Evolutionary conservation across 2,797 vertebrate species (phyloP).

Genomic region (Galaxias olidus): DNA sequence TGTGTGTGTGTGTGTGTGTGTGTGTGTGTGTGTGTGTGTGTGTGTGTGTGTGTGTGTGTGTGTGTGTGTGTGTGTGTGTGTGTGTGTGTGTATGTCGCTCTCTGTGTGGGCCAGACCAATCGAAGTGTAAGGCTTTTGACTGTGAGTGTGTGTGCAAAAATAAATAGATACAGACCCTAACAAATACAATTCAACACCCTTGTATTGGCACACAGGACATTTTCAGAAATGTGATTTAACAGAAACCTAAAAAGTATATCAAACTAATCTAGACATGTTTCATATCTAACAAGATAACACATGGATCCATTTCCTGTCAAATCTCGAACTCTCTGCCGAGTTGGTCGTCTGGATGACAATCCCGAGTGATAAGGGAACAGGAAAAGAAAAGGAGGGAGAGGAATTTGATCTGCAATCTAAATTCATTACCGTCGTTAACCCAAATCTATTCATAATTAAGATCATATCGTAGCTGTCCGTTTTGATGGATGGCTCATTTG

Average conservation of each 20-base stretch:
- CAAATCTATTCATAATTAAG: conserved; percentile 16
- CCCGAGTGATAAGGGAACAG: not conserved
- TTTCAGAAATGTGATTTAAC: no score
- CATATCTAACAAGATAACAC: conserved; percentile 1
- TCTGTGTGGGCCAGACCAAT: no score
- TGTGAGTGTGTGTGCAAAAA: no score
- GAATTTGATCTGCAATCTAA: conserved; percentile 1
- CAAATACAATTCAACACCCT: not conserved
- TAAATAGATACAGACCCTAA: not conserved
- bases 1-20: no score
- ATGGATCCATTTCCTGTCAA: conserved; percentile 3
- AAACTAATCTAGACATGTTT: no score
- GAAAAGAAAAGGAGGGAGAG: not conserved
- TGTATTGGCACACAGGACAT: not conserved
- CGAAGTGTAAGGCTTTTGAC: no score
- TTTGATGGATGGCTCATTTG: conserved; percentile 16
- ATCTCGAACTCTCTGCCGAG: not conserved
- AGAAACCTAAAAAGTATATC: no score
- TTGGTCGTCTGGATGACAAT: not conserved
- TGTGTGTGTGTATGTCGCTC: no score
- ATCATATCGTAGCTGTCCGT: conserved; percentile 12
- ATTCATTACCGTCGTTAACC: conserved; percentile 2
- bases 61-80: no score
- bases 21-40: no score
- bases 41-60: no score